Evolutionary conservation across 30 jellyfish, hydroid and myxozoan genomes (phyloP).

Genomic region (Catostylus mosaicus): DNA sequence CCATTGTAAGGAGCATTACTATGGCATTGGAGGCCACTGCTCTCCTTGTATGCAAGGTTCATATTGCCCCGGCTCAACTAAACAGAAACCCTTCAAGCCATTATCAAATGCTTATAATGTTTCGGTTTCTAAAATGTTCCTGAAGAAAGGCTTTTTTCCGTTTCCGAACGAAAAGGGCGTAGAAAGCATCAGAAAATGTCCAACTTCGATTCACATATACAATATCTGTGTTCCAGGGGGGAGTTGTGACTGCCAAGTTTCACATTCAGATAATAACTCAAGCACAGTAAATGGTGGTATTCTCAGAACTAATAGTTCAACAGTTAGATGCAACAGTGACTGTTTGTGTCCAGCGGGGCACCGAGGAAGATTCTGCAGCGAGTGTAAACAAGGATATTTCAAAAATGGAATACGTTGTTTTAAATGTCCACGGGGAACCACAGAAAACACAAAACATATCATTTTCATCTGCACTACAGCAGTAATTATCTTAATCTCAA

Average conservation of each 20-base stretch:
- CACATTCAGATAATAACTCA: neutral
- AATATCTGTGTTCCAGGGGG: constrained; percentile 43
- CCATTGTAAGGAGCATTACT: constrained; percentile 49
- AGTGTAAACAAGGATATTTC: constrained; percentile 43
- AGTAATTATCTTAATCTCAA: neutral
- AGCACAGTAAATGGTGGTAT: neutral
- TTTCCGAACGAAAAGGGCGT: constrained; percentile 38
- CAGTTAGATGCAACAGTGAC: constrained; percentile 16
- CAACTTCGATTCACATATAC: constrained; percentile 4
- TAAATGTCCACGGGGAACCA: constrained; percentile 31
- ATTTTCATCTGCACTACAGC: neutral
- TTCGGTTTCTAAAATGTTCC: constrained; percentile 15
- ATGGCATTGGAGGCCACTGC: constrained; percentile 46
- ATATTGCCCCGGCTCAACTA: constrained; percentile 40
- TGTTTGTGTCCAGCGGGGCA: constrained; percentile 61
- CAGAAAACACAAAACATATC: neutral
- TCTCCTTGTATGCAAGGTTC: constrained; percentile 35
- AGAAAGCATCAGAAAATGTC: constrained; percentile 13
- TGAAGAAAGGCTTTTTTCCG: constrained; percentile 42
- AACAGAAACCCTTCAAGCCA: neutral
- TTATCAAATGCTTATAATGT: neutral
- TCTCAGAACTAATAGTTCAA: too few species aligned
- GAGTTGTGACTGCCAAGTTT: constrained; percentile 12
- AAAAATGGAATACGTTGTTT: constrained; percentile 36
- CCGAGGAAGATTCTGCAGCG: constrained; percentile 64